A percentile compares a stretch with the other conserved stretches of the same genome.
Conservation (phyloP, 2,113 vertebrate genomes). For the Nyctereutes procyonoides region DNA sequence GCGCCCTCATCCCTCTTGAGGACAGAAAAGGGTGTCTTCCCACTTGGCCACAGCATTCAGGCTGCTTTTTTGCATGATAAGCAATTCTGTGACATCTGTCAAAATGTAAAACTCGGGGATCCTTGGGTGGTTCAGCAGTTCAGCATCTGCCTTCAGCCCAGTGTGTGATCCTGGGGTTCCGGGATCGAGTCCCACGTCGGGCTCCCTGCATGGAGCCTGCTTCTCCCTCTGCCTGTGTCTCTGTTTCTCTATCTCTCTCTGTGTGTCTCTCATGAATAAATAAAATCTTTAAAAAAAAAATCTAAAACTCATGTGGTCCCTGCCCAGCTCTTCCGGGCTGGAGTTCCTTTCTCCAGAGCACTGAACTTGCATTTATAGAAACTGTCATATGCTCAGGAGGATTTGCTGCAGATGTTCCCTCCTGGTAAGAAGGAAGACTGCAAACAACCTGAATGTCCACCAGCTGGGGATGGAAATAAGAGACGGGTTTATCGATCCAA, state of each 20-base stretch:
- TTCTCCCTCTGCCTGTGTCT: no score
- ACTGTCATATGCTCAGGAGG: background rate
- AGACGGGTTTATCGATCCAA: background rate
- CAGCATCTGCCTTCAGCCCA: no score
- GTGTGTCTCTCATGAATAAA: no score
- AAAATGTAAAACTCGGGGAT: background rate
- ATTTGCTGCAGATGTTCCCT: background rate
- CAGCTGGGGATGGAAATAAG: no score
- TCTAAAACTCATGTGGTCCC: background rate
- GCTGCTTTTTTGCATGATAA: background rate
- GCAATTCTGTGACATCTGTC: background rate
- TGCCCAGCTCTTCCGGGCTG: background rate
- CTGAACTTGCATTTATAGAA: background rate
- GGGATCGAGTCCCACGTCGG: no score
- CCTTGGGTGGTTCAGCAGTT: no score
- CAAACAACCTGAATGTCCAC: background rate
- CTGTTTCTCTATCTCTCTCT: no score
- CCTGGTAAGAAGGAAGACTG: background rate
- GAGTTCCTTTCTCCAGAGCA: background rate
- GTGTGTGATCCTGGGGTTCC: no score
- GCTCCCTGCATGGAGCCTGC: no score
- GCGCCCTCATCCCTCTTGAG: background rate
- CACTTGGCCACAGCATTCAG: background rate
- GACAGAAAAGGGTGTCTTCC: background rate
- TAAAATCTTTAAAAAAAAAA: background rate